Conservation (phyloP, 1,140 invertebrate genomes). For the Phortica variegata region DNA sequence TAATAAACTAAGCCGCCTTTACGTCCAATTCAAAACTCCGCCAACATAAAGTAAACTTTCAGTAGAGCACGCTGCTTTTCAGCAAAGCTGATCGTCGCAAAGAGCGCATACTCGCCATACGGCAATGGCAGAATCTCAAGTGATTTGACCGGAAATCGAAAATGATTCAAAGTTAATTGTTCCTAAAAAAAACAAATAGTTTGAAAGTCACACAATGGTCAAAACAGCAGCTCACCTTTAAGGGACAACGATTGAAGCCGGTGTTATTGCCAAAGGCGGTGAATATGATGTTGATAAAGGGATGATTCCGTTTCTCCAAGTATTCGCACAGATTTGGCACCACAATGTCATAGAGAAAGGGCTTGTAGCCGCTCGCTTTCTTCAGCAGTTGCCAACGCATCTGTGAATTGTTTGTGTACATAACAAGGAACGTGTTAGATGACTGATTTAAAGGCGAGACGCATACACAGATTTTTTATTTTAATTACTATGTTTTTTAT, state of each 20-base stretch:
- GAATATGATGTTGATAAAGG: conserved; percentile 40
- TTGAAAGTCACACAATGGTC: neutral
- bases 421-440: too few species aligned
- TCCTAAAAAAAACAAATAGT: conserved; percentile 9
- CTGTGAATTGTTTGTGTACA: conserved; percentile 10
- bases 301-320: conserved; percentile 42
- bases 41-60: conserved; percentile 35
- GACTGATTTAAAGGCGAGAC: too few species aligned
- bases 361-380: conserved; percentile 42
- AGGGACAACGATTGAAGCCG: conserved; percentile 29
- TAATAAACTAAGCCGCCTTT: too few species aligned
- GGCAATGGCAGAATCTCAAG: conserved; percentile 33
- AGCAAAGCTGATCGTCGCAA: conserved; percentile 26
- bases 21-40: conserved; percentile 33
- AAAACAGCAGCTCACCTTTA: conserved; percentile 22
- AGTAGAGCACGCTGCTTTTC: conserved; percentile 19
- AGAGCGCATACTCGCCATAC: conserved; percentile 36
- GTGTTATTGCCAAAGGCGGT: conserved; percentile 35
- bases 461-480: too few species aligned
- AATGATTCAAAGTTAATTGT: conserved; percentile 30
- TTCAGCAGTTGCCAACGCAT: conserved; percentile 42
- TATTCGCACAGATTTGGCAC: conserved; percentile 37
- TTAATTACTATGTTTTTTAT: too few species aligned
- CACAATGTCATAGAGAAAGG: conserved; percentile 36
- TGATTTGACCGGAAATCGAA: conserved; percentile 33